Conservation (phyloP, 2,113 vertebrate genomes). For the Montifringilla adamsi region DNA sequence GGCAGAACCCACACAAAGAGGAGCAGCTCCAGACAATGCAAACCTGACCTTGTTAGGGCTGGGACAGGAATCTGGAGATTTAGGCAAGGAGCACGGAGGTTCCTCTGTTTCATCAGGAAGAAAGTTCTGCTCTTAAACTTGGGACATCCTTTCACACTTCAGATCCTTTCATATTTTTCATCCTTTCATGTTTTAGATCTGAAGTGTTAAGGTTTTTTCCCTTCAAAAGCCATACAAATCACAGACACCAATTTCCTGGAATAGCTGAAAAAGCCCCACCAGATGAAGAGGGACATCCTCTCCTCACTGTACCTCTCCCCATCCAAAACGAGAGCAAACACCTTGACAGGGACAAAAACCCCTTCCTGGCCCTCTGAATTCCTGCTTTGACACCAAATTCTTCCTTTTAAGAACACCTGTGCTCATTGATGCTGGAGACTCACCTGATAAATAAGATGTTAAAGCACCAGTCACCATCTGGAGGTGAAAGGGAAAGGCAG, state of each 20-base stretch:
- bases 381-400: not conserved
- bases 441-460: not conserved
- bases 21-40: not conserved
- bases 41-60: not conserved
- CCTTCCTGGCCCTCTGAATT: not conserved
- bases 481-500: not conserved
- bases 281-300: not conserved
- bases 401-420: not conserved
- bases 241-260: not conserved
- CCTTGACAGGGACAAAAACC: not conserved
- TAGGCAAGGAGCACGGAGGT: accelerated
- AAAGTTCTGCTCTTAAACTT: not conserved
- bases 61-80: not conserved
- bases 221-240: not conserved
- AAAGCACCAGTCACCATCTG: not conserved
- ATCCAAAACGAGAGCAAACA: not conserved
- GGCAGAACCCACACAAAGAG: not conserved
- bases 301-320: not conserved
- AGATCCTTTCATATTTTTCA: not conserved
- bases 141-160: not conserved
- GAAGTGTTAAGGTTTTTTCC: not conserved
- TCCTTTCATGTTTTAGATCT: not conserved
- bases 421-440: not conserved
- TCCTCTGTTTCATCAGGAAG: not conserved
- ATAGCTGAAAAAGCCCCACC: too few species aligned